phyloP scores from a whole-genome alignment of 2,113 vertebrate species.

The Chamaea fasciata region DNA sequence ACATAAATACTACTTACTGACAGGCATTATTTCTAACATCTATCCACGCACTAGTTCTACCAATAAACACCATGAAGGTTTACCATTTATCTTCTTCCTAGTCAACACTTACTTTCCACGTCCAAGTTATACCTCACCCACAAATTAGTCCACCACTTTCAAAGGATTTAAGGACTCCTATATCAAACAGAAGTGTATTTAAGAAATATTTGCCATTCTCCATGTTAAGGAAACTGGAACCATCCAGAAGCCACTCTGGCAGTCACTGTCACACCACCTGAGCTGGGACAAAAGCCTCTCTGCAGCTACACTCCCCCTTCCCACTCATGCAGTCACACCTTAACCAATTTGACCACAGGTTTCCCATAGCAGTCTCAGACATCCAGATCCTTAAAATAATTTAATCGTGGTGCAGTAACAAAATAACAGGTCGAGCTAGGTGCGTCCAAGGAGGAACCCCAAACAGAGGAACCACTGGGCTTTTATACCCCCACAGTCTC shows the following conservation, averaged over 20 bases:
- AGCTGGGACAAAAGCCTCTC: not conserved
- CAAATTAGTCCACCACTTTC: not conserved
- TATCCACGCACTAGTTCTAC: not conserved
- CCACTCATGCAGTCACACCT: not conserved
- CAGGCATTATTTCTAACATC: not conserved
- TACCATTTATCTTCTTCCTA: not conserved
- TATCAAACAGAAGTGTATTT: not conserved
- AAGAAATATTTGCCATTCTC: not conserved
- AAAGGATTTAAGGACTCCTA: not conserved
- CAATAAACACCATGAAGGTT: not conserved
- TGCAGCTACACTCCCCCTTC: accelerated
- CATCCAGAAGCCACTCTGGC: not conserved
- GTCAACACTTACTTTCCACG: not conserved
- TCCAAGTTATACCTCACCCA: not conserved
- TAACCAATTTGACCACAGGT: not conserved
- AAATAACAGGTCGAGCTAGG: not conserved
- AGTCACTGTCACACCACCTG: not conserved
- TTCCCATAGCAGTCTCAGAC: not conserved
- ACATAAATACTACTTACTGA: not conserved
- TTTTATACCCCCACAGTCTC: not conserved
- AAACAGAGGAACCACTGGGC: not conserved
- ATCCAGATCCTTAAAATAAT: not conserved
- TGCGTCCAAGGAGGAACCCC: not conserved
- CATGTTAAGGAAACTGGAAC: not conserved
- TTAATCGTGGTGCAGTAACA: not conserved